Evolutionary conservation across 2,888 invertebrate species (phyloP).

Genomic region (Troilus luridus): DNA sequence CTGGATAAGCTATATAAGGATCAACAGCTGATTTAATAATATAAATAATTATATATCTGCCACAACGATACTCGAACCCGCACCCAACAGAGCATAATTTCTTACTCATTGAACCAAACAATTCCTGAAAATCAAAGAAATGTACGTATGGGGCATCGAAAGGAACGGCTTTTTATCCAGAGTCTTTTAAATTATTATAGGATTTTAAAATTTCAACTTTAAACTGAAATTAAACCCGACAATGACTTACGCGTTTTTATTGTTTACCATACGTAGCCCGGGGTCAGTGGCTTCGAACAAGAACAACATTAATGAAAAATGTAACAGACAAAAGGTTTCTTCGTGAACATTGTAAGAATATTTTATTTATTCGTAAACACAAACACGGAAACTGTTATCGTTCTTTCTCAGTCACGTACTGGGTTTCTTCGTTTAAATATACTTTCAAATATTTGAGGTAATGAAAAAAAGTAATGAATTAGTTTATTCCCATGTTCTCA

Average conservation of each 20-base stretch:
- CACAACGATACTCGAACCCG: no score
- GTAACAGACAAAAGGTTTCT: background rate
- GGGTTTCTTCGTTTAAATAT: background rate
- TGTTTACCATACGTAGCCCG: background rate
- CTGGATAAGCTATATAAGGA: no score
- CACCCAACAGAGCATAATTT: no score
- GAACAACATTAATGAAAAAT: background rate
- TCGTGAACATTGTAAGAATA: background rate
- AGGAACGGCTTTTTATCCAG: no score
- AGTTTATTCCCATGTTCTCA: background rate
- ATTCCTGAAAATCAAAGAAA: no score
- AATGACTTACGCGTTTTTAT: background rate
- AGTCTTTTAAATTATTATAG: background rate
- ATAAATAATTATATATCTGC: no score
- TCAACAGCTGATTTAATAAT: no score
- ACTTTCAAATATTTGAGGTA: background rate
- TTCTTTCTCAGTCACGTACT: background rate
- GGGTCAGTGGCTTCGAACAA: background rate
- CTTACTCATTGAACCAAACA: no score
- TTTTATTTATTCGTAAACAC: constrained; percentile 12
- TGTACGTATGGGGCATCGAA: no score
- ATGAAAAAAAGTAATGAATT: background rate
- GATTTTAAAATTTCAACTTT: background rate
- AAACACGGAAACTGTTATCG: background rate
- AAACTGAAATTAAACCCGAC: background rate